A percentile compares a stretch with the other conserved stretches of the same genome.
These are phyloP conservation scores for Melinaea menophilus DNA, from an alignment of 2,888 invertebrate species.

Conservation along the genomic window DNA sequence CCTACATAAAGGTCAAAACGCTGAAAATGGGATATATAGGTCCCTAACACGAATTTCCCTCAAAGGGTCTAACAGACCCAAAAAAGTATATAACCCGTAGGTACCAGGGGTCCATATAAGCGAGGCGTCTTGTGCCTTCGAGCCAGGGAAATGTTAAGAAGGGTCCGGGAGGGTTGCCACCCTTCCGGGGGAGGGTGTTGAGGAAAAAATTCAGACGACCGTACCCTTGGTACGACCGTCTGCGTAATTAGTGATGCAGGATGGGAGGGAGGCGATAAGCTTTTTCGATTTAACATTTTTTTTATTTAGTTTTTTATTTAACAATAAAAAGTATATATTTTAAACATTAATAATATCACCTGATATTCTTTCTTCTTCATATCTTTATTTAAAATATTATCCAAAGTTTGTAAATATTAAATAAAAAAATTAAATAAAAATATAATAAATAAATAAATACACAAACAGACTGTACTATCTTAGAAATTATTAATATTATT, in stretches of 20 bases:
- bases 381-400: no score
- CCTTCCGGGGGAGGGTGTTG: slow-evolving; percentile 61
- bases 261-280: slow-evolving; percentile 52
- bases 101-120: slow-evolving; percentile 70
- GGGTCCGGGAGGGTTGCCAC: slow-evolving; percentile 69
- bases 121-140: slow-evolving; percentile 69
- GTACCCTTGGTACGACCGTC: slow-evolving; percentile 74
- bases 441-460: no score
- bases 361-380: no score
- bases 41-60: slow-evolving; percentile 62
- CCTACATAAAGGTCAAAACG: slow-evolving; percentile 63
- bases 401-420: no score
- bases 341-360: no score
- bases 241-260: slow-evolving; percentile 76
- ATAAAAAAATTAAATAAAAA: no score
- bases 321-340: no score
- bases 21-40: slow-evolving; percentile 69
- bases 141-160: slow-evolving; percentile 76
- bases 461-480: no score
- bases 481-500: no score
- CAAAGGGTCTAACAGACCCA: slow-evolving; percentile 73
- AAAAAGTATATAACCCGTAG: slow-evolving; percentile 75
- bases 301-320: background rate
- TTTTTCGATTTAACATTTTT: slow-evolving; percentile 26
- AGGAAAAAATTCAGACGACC: slow-evolving; percentile 73